Percentiles rank a stretch among this genome's conserved stretches.
Conservation (phyloP, 2,797 vertebrate species). For the Lepus oiostolus region DNA sequence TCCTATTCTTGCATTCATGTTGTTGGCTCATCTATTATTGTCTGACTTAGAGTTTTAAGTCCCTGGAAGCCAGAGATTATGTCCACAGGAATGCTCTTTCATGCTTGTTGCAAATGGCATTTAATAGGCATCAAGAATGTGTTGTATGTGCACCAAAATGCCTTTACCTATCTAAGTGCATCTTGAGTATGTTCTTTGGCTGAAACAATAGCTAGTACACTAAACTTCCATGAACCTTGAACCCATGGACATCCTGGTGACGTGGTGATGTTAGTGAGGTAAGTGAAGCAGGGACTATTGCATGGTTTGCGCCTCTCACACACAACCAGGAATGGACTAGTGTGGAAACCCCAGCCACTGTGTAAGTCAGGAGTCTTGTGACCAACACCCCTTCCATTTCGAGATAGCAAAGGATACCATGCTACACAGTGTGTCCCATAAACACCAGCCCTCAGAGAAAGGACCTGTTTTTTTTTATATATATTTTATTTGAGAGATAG, state of each 20-base stretch:
- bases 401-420: neutral
- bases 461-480: no score
- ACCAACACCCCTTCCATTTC: neutral
- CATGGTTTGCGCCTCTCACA: neutral
- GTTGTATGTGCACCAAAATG: slow-evolving; percentile 22
- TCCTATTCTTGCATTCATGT: slow-evolving; percentile 8
- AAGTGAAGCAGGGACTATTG: neutral
- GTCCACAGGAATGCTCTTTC: slow-evolving; percentile 55
- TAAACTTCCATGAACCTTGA: slow-evolving; percentile 59
- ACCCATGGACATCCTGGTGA: neutral
- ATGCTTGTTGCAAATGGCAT: slow-evolving; percentile 55
- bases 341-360: neutral
- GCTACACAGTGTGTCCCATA: neutral
- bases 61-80: slow-evolving; percentile 28
- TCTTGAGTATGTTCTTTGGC: neutral
- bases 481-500: no score
- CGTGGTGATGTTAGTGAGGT: neutral
- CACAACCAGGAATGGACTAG: no score
- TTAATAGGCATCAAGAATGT: slow-evolving; percentile 71
- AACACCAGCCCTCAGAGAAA: neutral
- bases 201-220: slow-evolving; percentile 9
- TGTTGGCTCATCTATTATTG: neutral
- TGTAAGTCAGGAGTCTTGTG: neutral
- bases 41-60: neutral
- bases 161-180: neutral